These are phyloP conservation scores for Sitophilus oryzae DNA, from an alignment of 1,140 invertebrate species.

Conservation along the genomic window DNA sequence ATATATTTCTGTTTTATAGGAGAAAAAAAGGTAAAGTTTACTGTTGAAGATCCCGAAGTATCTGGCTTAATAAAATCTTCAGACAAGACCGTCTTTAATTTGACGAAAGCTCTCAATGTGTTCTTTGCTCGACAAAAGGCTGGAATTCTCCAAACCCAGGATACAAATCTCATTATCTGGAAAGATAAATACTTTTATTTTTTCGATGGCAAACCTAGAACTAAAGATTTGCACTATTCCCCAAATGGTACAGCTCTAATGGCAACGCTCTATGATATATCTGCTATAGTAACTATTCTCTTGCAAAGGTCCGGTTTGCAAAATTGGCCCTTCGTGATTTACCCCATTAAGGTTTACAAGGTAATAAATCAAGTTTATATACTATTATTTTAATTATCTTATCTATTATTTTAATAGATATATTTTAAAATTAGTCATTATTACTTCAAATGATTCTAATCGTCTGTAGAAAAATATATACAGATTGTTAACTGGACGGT, in stretches of 20 bases:
- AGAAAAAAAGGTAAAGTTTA: conserved; percentile 34
- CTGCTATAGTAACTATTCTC: conserved; percentile 46
- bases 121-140: conserved; percentile 48
- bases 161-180: conserved; percentile 49
- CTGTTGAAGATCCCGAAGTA: conserved; percentile 35
- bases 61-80: conserved; percentile 36
- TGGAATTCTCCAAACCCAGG: conserved; percentile 47
- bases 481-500: no score
- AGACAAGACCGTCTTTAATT: conserved; percentile 49
- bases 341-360: conserved; percentile 38
- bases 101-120: conserved; percentile 49
- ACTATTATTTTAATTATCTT: no score
- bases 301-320: conserved; percentile 46
- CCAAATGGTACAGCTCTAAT: conserved; percentile 45
- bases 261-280: conserved; percentile 47
- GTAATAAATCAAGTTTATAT: conserved; percentile 36
- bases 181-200: conserved; percentile 50
- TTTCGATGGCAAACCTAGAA: conserved; percentile 49
- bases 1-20: no score
- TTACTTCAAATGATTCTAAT: no score
- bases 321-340: conserved; percentile 49
- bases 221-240: conserved; percentile 37
- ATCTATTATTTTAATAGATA: no score
- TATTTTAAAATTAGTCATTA: no score
- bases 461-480: no score